phyloP scores from a whole-genome alignment of 2,113 vertebrate genomes.

The Colius striatus region DNA sequence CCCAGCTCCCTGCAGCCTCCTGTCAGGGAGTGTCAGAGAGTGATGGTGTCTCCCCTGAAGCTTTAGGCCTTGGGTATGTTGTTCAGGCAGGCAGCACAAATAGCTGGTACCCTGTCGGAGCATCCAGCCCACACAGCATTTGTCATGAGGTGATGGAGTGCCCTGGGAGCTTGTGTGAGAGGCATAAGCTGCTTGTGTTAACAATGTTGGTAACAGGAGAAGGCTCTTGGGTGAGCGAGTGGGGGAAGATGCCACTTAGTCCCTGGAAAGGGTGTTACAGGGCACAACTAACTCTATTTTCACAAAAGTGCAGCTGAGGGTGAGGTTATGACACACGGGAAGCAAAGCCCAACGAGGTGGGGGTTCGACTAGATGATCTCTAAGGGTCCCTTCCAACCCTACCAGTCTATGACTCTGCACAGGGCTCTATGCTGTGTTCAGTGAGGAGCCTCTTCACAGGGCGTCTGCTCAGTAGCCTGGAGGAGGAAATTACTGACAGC shows the following conservation, averaged over 20 bases:
- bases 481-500: neutral
- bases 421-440: neutral
- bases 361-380: neutral
- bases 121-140: neutral
- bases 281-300: neutral
- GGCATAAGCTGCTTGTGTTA: rapidly evolving
- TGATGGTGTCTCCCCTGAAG: too few relatives aligned
- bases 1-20: too few relatives aligned
- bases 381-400: too few relatives aligned
- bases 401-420: neutral
- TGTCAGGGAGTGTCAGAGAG: too few relatives aligned
- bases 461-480: neutral
- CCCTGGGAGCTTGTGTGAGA: neutral
- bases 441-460: rapidly evolving
- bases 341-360: rapidly evolving
- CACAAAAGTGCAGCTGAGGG: neutral
- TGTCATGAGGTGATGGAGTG: rapidly evolving
- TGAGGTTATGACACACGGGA: neutral
- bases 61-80: neutral
- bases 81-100: neutral
- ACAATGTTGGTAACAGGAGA: neutral
- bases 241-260: neutral
- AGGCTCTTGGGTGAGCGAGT: rapidly evolving
- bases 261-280: neutral
- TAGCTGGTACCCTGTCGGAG: neutral